These are phyloP conservation scores for Drosophila sturtevanti DNA, from an alignment of 1,140 invertebrate species.

Conservation along the genomic window DNA sequence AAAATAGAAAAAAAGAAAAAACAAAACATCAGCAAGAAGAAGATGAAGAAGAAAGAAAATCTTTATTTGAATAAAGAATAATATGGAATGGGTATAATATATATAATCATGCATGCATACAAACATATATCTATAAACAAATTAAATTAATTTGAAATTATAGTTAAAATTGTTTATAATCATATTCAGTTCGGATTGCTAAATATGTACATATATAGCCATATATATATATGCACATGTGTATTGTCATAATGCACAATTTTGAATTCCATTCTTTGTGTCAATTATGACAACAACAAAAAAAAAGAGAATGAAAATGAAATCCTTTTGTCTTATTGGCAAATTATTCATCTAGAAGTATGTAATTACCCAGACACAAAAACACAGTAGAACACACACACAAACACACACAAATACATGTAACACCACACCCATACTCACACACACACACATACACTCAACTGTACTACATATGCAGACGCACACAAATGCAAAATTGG, in stretches of 20 bases:
- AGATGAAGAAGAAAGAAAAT: too few relatives aligned
- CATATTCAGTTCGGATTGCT: too few relatives aligned
- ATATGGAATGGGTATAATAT: too few relatives aligned
- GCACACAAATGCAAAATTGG: constrained; percentile 55
- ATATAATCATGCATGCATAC: too few relatives aligned
- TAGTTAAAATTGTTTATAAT: too few relatives aligned
- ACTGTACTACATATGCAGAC: constrained; percentile 5
- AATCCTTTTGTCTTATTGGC: constrained; percentile 12
- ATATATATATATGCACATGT: neutral
- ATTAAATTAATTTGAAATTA: constrained; percentile 21
- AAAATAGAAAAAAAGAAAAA: too few relatives aligned
- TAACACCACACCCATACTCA: constrained; percentile 25
- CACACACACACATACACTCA: constrained; percentile 18
- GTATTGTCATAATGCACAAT: too few relatives aligned
- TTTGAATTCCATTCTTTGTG: neutral
- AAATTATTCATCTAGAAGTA: constrained; percentile 78
- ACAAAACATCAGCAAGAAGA: too few relatives aligned
- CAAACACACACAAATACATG: constrained; percentile 27
- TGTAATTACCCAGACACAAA: constrained; percentile 75
- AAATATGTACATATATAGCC: too few relatives aligned
- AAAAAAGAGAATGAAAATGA: neutral
- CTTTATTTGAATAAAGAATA: too few relatives aligned
- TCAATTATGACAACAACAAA: constrained; percentile 6
- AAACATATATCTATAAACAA: too few relatives aligned
- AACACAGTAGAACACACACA: constrained; percentile 48